A percentile compares a stretch with the other conserved stretches of the same genome.
These are phyloP conservation scores for Diarsia brunnea DNA, from an alignment of 2,888 invertebrate genomes.

Conservation along the genomic window DNA sequence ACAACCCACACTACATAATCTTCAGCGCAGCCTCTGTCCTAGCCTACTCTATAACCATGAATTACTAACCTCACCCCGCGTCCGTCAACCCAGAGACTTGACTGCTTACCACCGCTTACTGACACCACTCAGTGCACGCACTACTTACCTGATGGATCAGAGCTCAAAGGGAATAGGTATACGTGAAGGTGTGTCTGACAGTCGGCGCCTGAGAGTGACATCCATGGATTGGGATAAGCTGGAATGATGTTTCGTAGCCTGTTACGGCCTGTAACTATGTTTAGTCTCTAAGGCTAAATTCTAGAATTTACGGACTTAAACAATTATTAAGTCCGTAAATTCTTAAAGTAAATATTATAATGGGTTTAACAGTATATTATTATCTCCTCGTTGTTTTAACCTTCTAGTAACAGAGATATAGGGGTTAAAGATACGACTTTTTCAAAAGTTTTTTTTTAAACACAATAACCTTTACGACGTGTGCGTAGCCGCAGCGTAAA, in stretches of 20 bases:
- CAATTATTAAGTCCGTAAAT: too few relatives aligned
- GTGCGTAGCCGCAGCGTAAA: too few relatives aligned
- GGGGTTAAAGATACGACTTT: too few relatives aligned
- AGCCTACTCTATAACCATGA: slow-evolving; percentile 43
- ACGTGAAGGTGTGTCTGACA: slow-evolving; percentile 1
- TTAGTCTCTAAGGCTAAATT: too few relatives aligned
- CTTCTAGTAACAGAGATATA: too few relatives aligned
- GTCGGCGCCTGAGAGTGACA: not conserved
- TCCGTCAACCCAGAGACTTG: slow-evolving; percentile 41
- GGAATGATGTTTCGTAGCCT: not conserved
- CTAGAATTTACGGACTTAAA: too few relatives aligned
- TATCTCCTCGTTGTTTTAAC: too few relatives aligned
- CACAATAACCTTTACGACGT: too few relatives aligned
- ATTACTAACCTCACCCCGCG: slow-evolving; percentile 51
- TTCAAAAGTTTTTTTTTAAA: too few relatives aligned
- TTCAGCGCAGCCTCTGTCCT: slow-evolving; percentile 6
- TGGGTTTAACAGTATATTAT: too few relatives aligned
- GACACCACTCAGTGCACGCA: slow-evolving; percentile 26
- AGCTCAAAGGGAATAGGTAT: slow-evolving; percentile 42
- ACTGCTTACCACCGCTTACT: slow-evolving; percentile 50
- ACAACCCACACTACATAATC: not conserved
- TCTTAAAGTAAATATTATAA: too few relatives aligned
- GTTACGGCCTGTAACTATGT: not conserved
- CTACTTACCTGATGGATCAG: slow-evolving; percentile 56
- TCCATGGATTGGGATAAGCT: not conserved